Evolutionary conservation across 2,888 invertebrate species (phyloP).

Genomic region (Platycheirus rosarum): DNA sequence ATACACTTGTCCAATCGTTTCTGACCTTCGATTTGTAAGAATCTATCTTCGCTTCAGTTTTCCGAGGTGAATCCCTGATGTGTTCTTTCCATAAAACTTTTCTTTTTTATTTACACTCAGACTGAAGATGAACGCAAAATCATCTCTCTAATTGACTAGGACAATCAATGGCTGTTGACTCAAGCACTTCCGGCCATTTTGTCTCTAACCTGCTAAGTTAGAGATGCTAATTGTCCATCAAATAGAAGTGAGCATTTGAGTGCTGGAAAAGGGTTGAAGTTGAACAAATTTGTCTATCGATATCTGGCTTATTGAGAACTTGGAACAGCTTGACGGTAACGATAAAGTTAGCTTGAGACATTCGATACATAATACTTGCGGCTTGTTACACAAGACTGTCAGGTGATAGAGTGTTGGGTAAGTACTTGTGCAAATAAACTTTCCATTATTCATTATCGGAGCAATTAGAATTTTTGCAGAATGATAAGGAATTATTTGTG

Average conservation of each 20-base stretch:
- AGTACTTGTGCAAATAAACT: constrained; percentile 38
- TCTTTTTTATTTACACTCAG: constrained; percentile 15
- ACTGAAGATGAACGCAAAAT: background rate
- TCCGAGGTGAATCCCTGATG: constrained; percentile 21
- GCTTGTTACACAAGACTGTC: constrained; percentile 11
- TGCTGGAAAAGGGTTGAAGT: background rate
- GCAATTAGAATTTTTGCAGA: constrained; percentile 25
- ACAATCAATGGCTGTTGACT: constrained; percentile 7
- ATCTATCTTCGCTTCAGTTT: background rate
- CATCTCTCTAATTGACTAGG: constrained; percentile 8
- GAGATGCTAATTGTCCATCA: constrained; percentile 36
- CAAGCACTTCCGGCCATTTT: constrained; percentile 36
- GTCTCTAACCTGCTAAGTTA: background rate
- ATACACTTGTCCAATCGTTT: background rate
- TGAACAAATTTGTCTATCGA: background rate
- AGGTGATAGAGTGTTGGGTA: background rate
- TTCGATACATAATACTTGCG: background rate
- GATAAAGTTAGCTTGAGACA: background rate
- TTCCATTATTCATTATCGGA: constrained; percentile 41
- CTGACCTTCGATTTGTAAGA: constrained; percentile 25
- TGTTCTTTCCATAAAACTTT: too few species aligned
- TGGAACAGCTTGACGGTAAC: background rate
- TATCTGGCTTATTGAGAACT: constrained; percentile 15
- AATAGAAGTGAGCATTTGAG: constrained; percentile 8
- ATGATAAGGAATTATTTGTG: background rate